Percentiles rank a stretch among this genome's conserved stretches.
Evolutionary conservation across 2,113 vertebrate species (phyloP).

Genomic region (Anarhynchus alexandrinus): DNA sequence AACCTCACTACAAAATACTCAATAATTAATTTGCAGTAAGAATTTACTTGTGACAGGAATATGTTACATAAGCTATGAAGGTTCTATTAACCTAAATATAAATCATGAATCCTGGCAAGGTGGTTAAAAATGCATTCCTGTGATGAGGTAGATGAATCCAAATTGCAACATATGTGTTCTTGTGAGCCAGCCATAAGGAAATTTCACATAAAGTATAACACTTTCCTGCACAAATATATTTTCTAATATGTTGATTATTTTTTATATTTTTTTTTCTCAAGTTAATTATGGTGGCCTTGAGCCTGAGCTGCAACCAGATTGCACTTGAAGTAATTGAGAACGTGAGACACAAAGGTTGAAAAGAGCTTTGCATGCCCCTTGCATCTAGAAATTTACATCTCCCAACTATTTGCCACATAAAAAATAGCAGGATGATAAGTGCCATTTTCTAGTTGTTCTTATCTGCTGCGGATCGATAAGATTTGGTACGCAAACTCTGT

Average conservation of each 20-base stretch:
- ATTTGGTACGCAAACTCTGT: not conserved
- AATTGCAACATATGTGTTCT: not conserved
- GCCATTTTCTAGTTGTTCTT: not conserved
- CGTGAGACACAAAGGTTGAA: not conserved
- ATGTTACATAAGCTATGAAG: not conserved
- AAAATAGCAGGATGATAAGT: not conserved
- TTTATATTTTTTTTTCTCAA: not conserved
- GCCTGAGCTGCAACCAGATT: not conserved
- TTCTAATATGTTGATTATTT: not conserved
- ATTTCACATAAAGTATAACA: not conserved
- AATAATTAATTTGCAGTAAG: not conserved
- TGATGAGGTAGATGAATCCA: not conserved
- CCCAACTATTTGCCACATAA: not conserved
- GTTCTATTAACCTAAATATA: not conserved
- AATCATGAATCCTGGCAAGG: not conserved
- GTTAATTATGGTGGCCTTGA: not conserved
- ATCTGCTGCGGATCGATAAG: not conserved
- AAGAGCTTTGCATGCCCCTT: not conserved
- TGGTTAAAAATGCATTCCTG: not conserved
- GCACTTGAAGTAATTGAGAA: not conserved
- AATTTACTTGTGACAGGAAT: not conserved
- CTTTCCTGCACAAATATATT: not conserved
- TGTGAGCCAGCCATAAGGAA: not conserved
- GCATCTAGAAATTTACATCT: not conserved
- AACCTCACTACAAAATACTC: not conserved